These are phyloP conservation scores for Idaea aversata DNA, from an alignment of 2,888 invertebrate species.

Conservation along the genomic window DNA sequence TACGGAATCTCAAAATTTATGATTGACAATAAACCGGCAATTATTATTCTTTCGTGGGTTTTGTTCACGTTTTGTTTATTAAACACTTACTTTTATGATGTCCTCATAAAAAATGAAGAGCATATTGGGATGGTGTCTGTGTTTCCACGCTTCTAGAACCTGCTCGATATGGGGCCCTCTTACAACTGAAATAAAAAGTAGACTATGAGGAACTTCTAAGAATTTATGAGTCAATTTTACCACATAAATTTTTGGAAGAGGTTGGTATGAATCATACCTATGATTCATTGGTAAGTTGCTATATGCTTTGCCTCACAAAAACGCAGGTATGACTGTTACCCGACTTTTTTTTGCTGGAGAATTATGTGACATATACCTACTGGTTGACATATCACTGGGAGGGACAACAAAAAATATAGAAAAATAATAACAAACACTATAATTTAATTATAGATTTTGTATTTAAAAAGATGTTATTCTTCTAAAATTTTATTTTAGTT, in stretches of 20 bases:
- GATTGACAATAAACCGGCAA: neutral
- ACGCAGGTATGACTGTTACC: neutral
- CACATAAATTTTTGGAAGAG: neutral
- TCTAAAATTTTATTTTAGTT: neutral
- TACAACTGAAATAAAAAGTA: constrained; percentile 28
- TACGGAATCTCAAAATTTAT: no score
- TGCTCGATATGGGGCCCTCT: constrained; percentile 84
- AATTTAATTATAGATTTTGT: no score
- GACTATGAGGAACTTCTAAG: neutral
- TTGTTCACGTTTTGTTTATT: neutral
- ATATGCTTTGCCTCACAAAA: neutral
- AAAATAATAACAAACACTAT: no score
- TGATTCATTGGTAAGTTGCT: no score
- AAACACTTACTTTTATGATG: constrained; percentile 76
- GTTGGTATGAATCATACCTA: neutral
- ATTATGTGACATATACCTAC: neutral
- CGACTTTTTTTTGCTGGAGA: neutral
- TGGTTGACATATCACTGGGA: no score
- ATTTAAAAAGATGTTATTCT: neutral
- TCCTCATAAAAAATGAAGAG: constrained; percentile 88
- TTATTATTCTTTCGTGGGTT: neutral
- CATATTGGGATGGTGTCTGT: constrained; percentile 82
- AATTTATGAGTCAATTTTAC: neutral
- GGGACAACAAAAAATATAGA: no score
- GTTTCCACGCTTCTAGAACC: constrained; percentile 84